These are phyloP conservation scores for Synaphobranchus kaupii DNA, from an alignment of 2,797 vertebrate genomes.

Conservation along the genomic window DNA sequence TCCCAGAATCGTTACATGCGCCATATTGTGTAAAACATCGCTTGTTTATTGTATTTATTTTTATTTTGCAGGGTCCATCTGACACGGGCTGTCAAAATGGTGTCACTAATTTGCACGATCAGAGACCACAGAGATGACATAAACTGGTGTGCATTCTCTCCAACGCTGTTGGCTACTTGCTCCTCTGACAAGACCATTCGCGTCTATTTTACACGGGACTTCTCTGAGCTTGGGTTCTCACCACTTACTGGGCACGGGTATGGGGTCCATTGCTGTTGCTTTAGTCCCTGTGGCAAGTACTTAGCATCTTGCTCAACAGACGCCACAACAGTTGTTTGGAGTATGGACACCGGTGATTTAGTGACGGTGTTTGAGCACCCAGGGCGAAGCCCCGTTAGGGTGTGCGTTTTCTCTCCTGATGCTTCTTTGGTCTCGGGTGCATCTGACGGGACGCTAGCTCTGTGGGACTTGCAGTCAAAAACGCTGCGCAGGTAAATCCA, in stretches of 20 bases:
- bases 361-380: conserved; percentile 84
- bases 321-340: conserved; percentile 84
- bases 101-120: conserved; percentile 82
- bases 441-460: conserved; percentile 82
- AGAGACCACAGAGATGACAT: conserved; percentile 86
- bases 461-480: conserved; percentile 82
- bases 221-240: conserved; percentile 82
- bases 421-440: conserved; percentile 79
- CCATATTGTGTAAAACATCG: conserved; percentile 25
- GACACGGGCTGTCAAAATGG: conserved; percentile 72
- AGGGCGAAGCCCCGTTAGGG: conserved; percentile 81
- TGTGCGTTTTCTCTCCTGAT: conserved; percentile 82
- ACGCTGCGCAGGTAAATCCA: conserved; percentile 70
- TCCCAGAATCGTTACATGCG: not conserved
- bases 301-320: conserved; percentile 93
- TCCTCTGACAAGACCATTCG: conserved; percentile 92
- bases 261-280: conserved; percentile 91
- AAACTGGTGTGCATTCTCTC: conserved; percentile 87
- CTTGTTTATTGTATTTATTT: conserved; percentile 18
- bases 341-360: conserved; percentile 67
- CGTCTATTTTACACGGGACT: conserved; percentile 76
- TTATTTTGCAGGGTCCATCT: conserved; percentile 2
- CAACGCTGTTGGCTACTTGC: conserved; percentile 83
- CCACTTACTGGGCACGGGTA: conserved; percentile 87
- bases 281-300: conserved; percentile 82